These are phyloP conservation scores for Eupithecia exiguata DNA, from an alignment of 2,888 invertebrate genomes.

Conservation along the genomic window DNA sequence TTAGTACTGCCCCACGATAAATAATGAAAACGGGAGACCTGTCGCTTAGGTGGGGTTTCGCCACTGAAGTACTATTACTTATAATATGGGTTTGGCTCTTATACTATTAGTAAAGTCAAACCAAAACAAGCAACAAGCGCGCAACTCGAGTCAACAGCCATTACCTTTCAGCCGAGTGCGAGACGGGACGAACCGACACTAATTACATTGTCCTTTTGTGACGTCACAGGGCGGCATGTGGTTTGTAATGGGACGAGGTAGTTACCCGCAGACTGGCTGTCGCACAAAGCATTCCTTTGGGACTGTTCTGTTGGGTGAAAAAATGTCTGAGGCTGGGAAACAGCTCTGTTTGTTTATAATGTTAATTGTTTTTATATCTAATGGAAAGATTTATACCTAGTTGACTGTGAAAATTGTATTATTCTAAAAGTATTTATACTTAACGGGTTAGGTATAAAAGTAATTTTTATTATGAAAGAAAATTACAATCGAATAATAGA, in stretches of 20 bases:
- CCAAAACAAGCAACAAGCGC: conserved; percentile 5
- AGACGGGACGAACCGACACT: conserved; percentile 17
- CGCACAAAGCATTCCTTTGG: conserved; percentile 17
- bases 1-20: no score
- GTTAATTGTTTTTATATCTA: background rate
- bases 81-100: no score
- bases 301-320: background rate
- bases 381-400: background rate
- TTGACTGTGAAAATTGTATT: no score
- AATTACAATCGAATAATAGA: no score
- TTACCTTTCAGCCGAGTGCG: conserved; percentile 13
- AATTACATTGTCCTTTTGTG: conserved; percentile 33
- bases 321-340: background rate
- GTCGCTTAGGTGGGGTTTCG: no score
- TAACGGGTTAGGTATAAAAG: no score
- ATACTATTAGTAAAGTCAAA: background rate
- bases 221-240: conserved; percentile 29
- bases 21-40: no score
- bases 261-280: conserved; percentile 26
- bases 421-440: no score
- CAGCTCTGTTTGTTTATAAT: background rate
- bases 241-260: conserved; percentile 16
- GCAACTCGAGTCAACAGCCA: conserved; percentile 8
- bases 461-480: no score
- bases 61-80: no score